These are phyloP conservation scores for Lathamus discolor DNA, from an alignment of 2,113 vertebrate genomes.

Conservation along the genomic window DNA sequence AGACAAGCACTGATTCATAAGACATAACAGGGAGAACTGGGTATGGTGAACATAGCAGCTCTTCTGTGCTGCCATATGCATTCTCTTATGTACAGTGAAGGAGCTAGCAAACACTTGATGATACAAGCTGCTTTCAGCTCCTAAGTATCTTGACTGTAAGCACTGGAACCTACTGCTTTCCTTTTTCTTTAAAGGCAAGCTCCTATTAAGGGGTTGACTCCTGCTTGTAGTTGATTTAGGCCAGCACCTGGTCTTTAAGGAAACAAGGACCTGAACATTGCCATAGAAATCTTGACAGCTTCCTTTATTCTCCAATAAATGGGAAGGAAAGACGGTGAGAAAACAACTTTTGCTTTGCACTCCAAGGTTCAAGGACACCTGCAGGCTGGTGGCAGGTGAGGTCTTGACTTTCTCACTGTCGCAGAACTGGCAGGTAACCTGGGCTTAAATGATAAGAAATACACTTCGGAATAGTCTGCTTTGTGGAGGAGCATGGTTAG, in stretches of 20 bases:
- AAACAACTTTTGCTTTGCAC: background rate
- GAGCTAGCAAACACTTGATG: background rate
- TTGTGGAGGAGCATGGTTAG: background rate
- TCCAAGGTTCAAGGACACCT: background rate
- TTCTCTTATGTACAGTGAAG: background rate
- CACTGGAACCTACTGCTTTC: background rate
- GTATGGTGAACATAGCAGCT: background rate
- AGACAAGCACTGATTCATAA: background rate
- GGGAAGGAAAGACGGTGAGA: background rate
- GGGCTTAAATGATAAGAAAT: background rate
- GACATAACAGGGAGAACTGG: background rate
- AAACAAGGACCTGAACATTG: background rate
- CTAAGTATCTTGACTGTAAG: background rate
- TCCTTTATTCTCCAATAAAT: background rate
- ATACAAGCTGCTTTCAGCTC: background rate
- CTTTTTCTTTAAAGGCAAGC: background rate
- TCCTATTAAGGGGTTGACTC: background rate
- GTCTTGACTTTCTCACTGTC: background rate
- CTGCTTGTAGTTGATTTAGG: background rate
- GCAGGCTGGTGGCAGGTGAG: background rate
- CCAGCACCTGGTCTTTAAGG: background rate
- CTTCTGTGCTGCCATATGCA: slow-evolving; percentile 13
- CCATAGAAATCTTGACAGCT: background rate
- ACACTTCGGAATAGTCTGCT: background rate
- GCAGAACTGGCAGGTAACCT: background rate